A percentile compares a stretch with the other conserved stretches of the same genome.
Conservation (phyloP, 2,888 invertebrate genomes). For the Neoscelio sp. region DNA sequence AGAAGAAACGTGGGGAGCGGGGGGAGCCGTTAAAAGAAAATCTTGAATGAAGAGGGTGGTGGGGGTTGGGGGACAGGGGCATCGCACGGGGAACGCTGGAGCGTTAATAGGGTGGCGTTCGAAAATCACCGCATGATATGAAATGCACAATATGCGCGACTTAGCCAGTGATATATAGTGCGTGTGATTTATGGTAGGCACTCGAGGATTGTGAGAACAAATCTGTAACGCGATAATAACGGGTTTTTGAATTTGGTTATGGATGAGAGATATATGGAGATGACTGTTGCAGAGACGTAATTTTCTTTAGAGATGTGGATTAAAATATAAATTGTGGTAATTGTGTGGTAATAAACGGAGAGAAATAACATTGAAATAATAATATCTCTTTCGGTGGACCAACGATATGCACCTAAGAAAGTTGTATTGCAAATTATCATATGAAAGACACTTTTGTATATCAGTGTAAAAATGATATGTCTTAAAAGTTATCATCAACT, state of each 20-base stretch:
- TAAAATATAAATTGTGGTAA: no score
- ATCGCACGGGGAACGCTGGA: neutral
- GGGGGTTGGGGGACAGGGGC: conserved; percentile 56
- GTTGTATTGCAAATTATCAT: no score
- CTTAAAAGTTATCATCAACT: no score
- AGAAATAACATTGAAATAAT: no score
- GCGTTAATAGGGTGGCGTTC: conserved; percentile 46
- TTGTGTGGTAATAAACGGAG: no score
- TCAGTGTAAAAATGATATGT: no score
- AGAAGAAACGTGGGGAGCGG: no score
- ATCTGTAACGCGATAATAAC: conserved; percentile 12
- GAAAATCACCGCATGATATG: conserved; percentile 5
- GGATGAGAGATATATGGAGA: conserved; percentile 8
- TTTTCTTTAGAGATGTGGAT: no score
- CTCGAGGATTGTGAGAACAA: conserved; percentile 31
- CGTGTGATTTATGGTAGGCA: conserved; percentile 47
- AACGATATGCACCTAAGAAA: no score
- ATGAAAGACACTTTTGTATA: no score
- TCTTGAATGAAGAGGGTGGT: conserved; percentile 66
- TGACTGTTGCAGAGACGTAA: no score
- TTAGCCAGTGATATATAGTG: conserved; percentile 57
- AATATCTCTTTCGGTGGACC: no score
- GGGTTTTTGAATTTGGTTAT: conserved; percentile 11
- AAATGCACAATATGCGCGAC: conserved; percentile 61
- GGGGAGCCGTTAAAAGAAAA: conserved; percentile 57